Percentiles rank a stretch among this genome's conserved stretches.
These are phyloP conservation scores for Globicephala melas DNA, from an alignment of 2,113 vertebrate genomes.

Conservation along the genomic window DNA sequence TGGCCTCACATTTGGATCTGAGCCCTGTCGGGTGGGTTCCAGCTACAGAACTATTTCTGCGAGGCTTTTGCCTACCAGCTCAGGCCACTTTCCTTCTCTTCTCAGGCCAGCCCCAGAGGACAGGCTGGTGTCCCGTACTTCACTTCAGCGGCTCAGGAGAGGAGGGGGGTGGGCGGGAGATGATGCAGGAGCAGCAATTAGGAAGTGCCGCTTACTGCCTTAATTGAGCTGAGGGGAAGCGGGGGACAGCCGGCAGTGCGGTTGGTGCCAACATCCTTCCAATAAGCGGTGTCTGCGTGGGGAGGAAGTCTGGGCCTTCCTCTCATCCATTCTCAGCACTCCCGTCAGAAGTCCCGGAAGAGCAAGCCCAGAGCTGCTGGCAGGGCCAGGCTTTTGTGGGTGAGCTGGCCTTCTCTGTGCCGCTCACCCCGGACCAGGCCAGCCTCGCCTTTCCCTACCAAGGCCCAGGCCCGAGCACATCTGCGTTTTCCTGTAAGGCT, in stretches of 20 bases:
- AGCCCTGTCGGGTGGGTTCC: background rate
- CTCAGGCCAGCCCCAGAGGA: slow-evolving; percentile 42
- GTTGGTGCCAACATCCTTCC: slow-evolving; percentile 73
- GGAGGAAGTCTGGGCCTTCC: slow-evolving; percentile 68
- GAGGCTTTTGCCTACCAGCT: background rate
- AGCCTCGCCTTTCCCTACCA: background rate
- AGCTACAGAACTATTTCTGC: background rate
- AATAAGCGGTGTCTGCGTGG: slow-evolving; percentile 71
- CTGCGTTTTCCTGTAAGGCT: slow-evolving; percentile 27
- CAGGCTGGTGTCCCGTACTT: slow-evolving; percentile 30
- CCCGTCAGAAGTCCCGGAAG: slow-evolving; percentile 68
- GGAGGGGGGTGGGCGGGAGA: slow-evolving; percentile 62
- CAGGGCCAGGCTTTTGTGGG: slow-evolving; percentile 53
- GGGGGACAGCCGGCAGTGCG: slow-evolving; percentile 55
- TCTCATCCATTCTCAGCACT: slow-evolving; percentile 70
- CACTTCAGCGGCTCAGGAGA: slow-evolving; percentile 33
- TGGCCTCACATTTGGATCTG: background rate
- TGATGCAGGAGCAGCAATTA: slow-evolving; percentile 55
- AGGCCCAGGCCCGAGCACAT: background rate
- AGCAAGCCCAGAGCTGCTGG: slow-evolving; percentile 53
- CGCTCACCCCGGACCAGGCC: background rate
- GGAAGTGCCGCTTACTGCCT: slow-evolving; percentile 64
- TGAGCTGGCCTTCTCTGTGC: slow-evolving; percentile 31
- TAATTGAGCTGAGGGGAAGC: slow-evolving; percentile 76
- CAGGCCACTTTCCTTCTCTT: slow-evolving; percentile 15